phyloP scores from a whole-genome alignment of 2,888 invertebrate genomes.

The Macrostomum cliftonense region DNA sequence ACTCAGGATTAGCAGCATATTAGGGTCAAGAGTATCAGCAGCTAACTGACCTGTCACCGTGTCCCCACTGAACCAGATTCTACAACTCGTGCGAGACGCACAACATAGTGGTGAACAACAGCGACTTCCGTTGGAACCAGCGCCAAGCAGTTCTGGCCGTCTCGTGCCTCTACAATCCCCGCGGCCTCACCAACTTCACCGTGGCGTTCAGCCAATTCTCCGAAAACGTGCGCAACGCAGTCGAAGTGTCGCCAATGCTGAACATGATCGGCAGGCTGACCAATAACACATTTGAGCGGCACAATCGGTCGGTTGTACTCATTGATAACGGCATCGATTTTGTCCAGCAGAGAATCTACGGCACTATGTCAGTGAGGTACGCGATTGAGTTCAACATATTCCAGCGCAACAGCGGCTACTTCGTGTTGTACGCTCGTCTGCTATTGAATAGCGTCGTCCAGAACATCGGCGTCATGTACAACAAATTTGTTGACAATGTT shows the following conservation, averaged over 20 bases:
- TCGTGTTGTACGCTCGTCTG: constrained; percentile 65
- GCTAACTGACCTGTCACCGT: too few species aligned
- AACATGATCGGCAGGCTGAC: constrained; percentile 40
- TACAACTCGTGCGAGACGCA: constrained; percentile 4
- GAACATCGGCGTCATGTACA: constrained; percentile 61
- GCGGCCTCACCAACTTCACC: constrained; percentile 24
- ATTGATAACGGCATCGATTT: constrained; percentile 52
- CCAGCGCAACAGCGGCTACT: constrained; percentile 64
- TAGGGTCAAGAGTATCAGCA: too few species aligned
- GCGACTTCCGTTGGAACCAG: not conserved
- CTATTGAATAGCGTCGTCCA: constrained; percentile 69
- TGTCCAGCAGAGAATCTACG: constrained; percentile 26
- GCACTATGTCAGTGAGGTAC: constrained; percentile 26
- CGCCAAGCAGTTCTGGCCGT: constrained; percentile 4
- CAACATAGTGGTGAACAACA: constrained; percentile 5
- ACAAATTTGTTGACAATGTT: constrained; percentile 64
- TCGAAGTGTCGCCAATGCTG: constrained; percentile 27
- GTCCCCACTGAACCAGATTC: not conserved
- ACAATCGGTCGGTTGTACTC: constrained; percentile 59
- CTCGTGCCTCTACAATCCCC: constrained; percentile 2
- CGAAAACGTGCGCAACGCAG: constrained; percentile 26
- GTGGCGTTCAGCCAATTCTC: constrained; percentile 27
- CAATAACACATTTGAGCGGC: constrained; percentile 68
- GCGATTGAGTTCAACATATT: constrained; percentile 53
- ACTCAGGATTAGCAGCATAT: too few species aligned